A percentile compares a stretch with the other conserved stretches of the same genome.
These are phyloP conservation scores for Entomyzon cyanotis DNA, from an alignment of 2,113 vertebrate species.

Conservation along the genomic window DNA sequence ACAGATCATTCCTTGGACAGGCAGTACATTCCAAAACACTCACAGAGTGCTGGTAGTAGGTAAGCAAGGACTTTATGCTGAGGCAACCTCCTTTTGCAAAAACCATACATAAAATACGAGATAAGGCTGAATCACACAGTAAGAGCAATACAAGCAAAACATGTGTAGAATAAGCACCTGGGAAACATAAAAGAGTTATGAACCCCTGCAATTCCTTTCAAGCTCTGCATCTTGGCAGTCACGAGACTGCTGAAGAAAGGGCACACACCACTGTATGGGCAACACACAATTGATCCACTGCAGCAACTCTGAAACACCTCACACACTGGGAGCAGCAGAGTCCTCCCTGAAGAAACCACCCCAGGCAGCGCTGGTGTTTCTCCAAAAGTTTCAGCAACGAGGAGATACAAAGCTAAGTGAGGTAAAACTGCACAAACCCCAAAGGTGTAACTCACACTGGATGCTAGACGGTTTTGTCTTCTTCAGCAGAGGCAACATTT, in stretches of 20 bases:
- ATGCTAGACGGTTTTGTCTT: neutral
- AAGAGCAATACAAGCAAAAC: neutral
- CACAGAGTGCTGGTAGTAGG: neutral
- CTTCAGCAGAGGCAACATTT: neutral
- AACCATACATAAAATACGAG: neutral
- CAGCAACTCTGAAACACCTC: neutral
- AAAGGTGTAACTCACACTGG: neutral
- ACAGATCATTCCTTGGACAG: neutral
- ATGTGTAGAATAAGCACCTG: fast-evolving
- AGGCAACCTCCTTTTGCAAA: neutral
- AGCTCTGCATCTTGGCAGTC: neutral
- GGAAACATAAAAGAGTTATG: neutral
- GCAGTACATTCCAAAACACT: neutral
- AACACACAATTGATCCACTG: neutral
- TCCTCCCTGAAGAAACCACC: neutral
- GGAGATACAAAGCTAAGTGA: neutral
- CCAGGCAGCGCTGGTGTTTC: neutral
- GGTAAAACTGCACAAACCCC: neutral
- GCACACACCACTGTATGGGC: neutral
- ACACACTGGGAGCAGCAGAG: neutral
- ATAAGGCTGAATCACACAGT: neutral
- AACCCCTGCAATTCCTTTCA: neutral
- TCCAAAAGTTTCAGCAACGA: neutral
- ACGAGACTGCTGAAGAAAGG: neutral
- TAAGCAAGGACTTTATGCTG: neutral